phyloP scores from a whole-genome alignment of 2,888 invertebrate genomes.

The Taphrorychus bicolor region DNA sequence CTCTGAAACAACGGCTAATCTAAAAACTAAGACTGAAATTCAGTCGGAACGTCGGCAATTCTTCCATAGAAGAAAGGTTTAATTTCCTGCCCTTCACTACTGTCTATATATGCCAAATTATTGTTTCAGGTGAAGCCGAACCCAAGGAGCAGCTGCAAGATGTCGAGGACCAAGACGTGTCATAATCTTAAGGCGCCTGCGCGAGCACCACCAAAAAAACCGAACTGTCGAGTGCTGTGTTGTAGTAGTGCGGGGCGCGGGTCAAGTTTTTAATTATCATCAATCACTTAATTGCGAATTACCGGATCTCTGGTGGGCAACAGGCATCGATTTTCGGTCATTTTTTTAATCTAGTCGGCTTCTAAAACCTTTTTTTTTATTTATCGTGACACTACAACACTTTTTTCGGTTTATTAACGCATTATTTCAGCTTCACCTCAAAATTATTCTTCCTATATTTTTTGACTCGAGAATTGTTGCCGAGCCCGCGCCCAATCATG shows the following conservation, averaged over 20 bases:
- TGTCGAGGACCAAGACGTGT: constrained; percentile 94
- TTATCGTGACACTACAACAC: background rate
- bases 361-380: background rate
- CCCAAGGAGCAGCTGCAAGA: constrained; percentile 92
- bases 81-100: too few species aligned
- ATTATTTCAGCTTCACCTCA: background rate
- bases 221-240: constrained; percentile 43
- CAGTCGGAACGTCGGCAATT: too few species aligned
- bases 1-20: too few species aligned
- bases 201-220: constrained; percentile 31
- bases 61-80: too few species aligned
- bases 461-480: constrained; percentile 4
- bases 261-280: constrained; percentile 15
- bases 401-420: background rate
- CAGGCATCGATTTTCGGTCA: background rate
- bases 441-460: background rate
- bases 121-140: constrained; percentile 80
- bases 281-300: background rate
- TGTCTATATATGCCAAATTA: too few species aligned
- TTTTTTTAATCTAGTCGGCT: background rate
- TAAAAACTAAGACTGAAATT: too few species aligned
- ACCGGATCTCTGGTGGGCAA: background rate
- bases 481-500: constrained; percentile 41
- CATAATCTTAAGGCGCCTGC: constrained; percentile 68
- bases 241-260: constrained; percentile 41